Evolutionary conservation across 2,113 vertebrate genomes (phyloP), one percentile per base, ranked within the genome.

Genomic region (Lycaon pictus): DNA sequence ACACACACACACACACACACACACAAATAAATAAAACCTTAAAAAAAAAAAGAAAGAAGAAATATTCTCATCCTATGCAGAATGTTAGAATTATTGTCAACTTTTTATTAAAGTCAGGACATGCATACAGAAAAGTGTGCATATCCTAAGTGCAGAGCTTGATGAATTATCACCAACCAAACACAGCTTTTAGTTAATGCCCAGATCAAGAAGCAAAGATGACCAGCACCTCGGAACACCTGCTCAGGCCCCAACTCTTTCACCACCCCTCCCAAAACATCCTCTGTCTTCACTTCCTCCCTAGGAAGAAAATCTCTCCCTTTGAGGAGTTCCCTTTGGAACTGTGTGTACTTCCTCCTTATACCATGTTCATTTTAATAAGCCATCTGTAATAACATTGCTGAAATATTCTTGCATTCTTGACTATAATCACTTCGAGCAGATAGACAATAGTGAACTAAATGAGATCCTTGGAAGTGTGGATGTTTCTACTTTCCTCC

Each of bases 361-460:
- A 25, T 4, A 13, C 58, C 55, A 20, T n/a, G 35, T 15, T 93
- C 51, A 74, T 85, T 85, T 93, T 91, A 88, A 43, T 29, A 94
- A 79, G 37, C 43, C 51, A 13, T 43, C 91, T 88, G 1, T 53
- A 71, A 56, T 74, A 58, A 12, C 63, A 2, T 20, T 71, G 76
- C 76, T 87, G 22, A 37, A 71, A 48, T 77, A 53, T 17, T 56
- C 87, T 81, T 65, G 2, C 15, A 11, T 84, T 87, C 84, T 85
- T 94, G 72, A 25, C 83, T 55, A 2, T 37, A 88, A 48, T 96
- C 88, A 48, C 32, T 37, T 79, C 29, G 5, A 90, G 32, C 85
- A 9, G 81, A 69, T 88, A 79, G 71, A 80, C 82, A 56, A 60
- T 88, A 79, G 89, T 92, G 86, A 80, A 32, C 81, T 81, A 62